phyloP scores from a whole-genome alignment of 2,113 vertebrate species.

The Hemiscyllium ocellatum region DNA sequence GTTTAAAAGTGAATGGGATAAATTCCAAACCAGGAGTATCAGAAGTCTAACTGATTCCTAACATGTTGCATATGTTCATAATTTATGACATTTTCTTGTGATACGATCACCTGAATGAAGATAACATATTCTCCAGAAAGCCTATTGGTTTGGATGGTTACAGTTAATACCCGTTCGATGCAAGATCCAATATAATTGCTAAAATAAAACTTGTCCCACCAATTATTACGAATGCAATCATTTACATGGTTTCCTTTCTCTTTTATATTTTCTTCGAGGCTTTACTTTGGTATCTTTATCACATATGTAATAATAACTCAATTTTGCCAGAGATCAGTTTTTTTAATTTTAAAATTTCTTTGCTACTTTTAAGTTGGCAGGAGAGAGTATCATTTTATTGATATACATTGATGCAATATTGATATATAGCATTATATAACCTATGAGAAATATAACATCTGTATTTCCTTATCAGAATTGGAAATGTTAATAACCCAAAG shows the following conservation, averaged over 20 bases:
- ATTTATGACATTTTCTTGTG: background rate
- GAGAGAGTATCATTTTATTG: background rate
- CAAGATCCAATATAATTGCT: background rate
- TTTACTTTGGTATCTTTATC: background rate
- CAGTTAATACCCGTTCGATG: background rate
- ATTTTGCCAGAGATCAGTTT: background rate
- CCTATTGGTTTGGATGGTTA: background rate
- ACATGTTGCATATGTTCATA: background rate
- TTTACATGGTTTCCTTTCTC: background rate
- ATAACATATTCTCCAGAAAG: background rate
- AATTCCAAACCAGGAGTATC: background rate
- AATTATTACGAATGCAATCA: background rate
- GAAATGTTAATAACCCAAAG: background rate
- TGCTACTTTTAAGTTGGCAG: background rate
- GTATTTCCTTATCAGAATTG: background rate
- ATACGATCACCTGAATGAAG: background rate
- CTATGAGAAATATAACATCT: background rate
- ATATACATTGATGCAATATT: background rate
- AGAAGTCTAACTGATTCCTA: background rate
- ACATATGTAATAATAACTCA: background rate
- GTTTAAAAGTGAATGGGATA: background rate
- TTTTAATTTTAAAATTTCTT: background rate
- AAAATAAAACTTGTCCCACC: background rate
- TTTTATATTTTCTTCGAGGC: background rate
- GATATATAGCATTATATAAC: background rate